Evolutionary conservation across 2,888 invertebrate genomes (phyloP).

Genomic region (Drosophila neotestacea): DNA sequence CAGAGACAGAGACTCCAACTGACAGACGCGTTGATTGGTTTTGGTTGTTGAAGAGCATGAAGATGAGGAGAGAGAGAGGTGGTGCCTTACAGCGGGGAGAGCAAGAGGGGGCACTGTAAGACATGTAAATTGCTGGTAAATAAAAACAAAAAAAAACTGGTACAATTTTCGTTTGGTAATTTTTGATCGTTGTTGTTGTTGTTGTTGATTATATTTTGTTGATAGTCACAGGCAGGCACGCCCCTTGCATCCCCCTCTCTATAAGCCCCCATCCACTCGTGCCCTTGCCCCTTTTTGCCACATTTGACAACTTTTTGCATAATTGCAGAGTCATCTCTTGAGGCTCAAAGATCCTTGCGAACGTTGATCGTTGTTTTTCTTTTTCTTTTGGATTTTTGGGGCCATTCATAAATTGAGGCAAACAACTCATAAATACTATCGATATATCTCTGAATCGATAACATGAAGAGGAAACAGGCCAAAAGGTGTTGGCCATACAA

Average conservation of each 20-base stretch:
- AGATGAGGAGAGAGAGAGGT: neutral
- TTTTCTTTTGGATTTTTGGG: constrained; percentile 15
- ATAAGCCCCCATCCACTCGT: neutral
- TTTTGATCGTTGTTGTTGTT: constrained; percentile 41
- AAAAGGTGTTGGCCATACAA: constrained; percentile 73
- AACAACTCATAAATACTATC: constrained; percentile 66
- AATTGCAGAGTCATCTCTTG: constrained; percentile 47
- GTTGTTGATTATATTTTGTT: constrained; percentile 68
- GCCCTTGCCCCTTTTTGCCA: neutral
- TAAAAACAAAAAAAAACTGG: constrained; percentile 54
- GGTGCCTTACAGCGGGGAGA: neutral
- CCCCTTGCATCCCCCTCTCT: constrained; percentile 15
- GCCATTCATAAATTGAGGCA: constrained; percentile 71
- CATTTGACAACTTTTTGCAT: constrained; percentile 80
- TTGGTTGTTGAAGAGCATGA: constrained; percentile 59
- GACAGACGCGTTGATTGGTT: constrained; percentile 84
- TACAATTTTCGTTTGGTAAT: constrained; percentile 62
- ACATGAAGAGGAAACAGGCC: constrained; percentile 1
- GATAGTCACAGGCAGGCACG: constrained; percentile 68
- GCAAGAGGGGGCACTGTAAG: constrained; percentile 57
- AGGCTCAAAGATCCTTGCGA: constrained; percentile 1
- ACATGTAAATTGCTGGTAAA: constrained; percentile 82
- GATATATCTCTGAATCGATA: constrained; percentile 41
- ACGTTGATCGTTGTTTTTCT: neutral
- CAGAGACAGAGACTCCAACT: constrained; percentile 51